phyloP scores from a whole-genome alignment of 2,797 vertebrate genomes.

The Cephalopachus bancanus region DNA sequence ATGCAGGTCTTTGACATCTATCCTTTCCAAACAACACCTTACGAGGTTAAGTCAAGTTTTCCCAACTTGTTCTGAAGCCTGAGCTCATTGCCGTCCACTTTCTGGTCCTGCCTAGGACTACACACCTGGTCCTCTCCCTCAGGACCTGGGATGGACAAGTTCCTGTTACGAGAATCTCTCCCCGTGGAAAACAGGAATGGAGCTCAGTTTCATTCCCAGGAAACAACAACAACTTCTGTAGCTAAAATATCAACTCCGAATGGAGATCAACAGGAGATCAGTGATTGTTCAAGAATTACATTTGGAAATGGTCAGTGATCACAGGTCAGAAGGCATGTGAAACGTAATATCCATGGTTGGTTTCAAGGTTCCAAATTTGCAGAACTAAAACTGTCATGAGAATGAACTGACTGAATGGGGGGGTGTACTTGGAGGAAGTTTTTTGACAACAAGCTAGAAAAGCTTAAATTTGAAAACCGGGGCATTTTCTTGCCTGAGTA shows the following conservation, averaged over 20 bases:
- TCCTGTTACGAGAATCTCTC: neutral
- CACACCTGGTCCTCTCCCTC: neutral
- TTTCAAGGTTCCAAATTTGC: conserved; percentile 31
- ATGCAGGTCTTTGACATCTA: conserved; percentile 3
- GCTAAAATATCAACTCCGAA: neutral
- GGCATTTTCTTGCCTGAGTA: neutral
- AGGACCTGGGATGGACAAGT: neutral
- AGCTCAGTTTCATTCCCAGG: conserved; percentile 8
- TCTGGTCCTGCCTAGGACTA: neutral
- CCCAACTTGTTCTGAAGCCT: neutral
- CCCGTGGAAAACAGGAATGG: neutral
- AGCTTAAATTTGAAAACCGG: neutral
- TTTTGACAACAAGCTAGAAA: neutral
- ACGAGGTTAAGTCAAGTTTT: conserved; percentile 45
- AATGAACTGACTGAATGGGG: neutral
- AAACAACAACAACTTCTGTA: neutral
- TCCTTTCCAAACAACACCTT: conserved; percentile 9
- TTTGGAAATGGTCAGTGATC: conserved; percentile 46
- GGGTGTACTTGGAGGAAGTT: neutral
- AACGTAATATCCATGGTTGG: neutral
- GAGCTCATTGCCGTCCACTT: neutral
- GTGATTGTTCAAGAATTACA: neutral
- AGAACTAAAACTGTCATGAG: neutral
- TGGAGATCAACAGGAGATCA: neutral
- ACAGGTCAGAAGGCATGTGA: neutral